These are phyloP conservation scores for Eclectus roratus DNA, from an alignment of 2,113 vertebrate species.

Conservation along the genomic window DNA sequence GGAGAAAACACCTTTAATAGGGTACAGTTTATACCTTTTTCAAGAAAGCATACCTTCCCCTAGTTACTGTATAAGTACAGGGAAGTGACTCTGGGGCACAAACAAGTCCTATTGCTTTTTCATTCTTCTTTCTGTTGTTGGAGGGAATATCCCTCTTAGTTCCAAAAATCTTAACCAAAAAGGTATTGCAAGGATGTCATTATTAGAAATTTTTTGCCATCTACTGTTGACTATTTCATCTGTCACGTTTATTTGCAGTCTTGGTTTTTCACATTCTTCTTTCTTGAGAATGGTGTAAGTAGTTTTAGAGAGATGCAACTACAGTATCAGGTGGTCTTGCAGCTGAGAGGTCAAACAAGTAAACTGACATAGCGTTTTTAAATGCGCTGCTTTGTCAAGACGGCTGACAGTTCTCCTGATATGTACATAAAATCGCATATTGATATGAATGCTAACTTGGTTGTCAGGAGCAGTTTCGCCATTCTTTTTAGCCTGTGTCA, in stretches of 20 bases:
- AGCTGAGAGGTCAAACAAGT: slow-evolving; percentile 61
- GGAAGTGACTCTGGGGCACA: neutral
- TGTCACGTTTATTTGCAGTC: neutral
- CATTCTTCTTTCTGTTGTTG: neutral
- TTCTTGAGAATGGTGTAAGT: neutral
- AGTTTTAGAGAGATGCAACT: neutral
- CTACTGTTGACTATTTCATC: neutral
- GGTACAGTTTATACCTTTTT: neutral
- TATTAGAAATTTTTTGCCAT: neutral
- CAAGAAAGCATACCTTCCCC: neutral
- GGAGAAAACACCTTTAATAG: neutral
- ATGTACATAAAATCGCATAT: slow-evolving; percentile 68
- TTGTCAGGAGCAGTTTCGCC: slow-evolving; percentile 75
- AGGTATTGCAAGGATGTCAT: neutral
- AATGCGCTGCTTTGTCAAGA: slow-evolving; percentile 56
- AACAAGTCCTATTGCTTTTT: neutral
- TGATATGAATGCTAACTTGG: slow-evolving; percentile 70
- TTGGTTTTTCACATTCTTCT: neutral
- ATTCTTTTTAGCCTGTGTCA: slow-evolving; percentile 82
- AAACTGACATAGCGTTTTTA: slow-evolving; percentile 65
- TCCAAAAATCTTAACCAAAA: neutral
- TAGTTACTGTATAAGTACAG: neutral
- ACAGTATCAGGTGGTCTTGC: slow-evolving; percentile 47
- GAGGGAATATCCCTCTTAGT: neutral
- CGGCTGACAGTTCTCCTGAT: slow-evolving; percentile 55